A percentile compares a stretch with the other conserved stretches of the same genome.
Evolutionary conservation across 1,140 invertebrate species (phyloP).

Genomic region (Sitodiplosis mosellana): DNA sequence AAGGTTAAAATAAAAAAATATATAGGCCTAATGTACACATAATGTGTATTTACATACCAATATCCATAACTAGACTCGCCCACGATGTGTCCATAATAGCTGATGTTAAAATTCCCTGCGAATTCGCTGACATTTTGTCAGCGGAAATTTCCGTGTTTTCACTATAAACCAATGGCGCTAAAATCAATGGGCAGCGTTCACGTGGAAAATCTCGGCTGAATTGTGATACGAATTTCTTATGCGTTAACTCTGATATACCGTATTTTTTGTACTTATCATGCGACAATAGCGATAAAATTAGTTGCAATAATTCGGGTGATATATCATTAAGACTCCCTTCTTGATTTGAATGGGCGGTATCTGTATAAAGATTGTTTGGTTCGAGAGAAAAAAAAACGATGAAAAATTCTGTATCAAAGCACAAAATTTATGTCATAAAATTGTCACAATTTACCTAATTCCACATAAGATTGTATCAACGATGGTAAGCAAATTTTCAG

Average conservation of each 20-base stretch:
- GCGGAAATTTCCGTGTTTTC: conserved; percentile 52
- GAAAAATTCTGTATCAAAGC: not conserved
- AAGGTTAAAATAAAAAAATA: not conserved
- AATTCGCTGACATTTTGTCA: conserved; percentile 30
- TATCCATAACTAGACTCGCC: conserved; percentile 71
- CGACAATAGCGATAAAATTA: conserved; percentile 46
- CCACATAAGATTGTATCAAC: conserved; percentile 65
- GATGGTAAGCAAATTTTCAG: conserved; percentile 66
- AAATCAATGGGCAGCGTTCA: conserved; percentile 68
- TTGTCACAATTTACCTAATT: conserved; percentile 34
- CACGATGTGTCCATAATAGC: conserved; percentile 50
- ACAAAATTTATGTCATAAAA: conserved; percentile 1
- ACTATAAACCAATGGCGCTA: conserved; percentile 72
- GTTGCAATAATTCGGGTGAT: conserved; percentile 70
- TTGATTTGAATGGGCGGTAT: conserved; percentile 39
- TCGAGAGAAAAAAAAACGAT: no score
- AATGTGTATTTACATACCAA: conserved; percentile 34
- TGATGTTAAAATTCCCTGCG: conserved; percentile 11
- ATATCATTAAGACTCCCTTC: conserved; percentile 74
- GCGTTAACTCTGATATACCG: conserved; percentile 46
- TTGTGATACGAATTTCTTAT: conserved; percentile 60
- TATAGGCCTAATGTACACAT: not conserved
- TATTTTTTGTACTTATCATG: conserved; percentile 29
- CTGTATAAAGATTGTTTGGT: conserved; percentile 13
- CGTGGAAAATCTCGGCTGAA: conserved; percentile 72